Percentiles rank a stretch among this genome's conserved stretches.
Conservation (phyloP, 64 coral and sea anemone species). For the Astreopora myriophthalma region DNA sequence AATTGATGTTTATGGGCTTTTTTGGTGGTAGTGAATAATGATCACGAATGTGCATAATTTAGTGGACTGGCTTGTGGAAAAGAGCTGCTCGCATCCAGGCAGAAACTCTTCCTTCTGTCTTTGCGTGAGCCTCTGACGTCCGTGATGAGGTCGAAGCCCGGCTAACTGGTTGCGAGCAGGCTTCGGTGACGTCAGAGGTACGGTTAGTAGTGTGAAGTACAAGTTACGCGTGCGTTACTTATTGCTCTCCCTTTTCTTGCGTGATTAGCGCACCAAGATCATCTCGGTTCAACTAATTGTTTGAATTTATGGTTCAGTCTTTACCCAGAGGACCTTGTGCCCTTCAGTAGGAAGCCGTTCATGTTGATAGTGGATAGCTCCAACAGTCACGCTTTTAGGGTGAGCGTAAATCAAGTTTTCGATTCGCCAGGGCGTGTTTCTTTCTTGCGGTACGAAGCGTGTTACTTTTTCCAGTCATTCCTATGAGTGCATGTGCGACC, state of each 20-base stretch:
- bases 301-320: conserved; percentile 45
- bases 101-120: not conserved
- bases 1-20: not conserved
- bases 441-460: no score
- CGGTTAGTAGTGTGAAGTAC: no score
- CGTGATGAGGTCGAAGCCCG: no score
- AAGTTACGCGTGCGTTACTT: not conserved
- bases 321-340: conserved; percentile 94
- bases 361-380: conserved; percentile 90
- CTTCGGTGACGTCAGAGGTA: not conserved
- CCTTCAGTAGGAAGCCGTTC: conserved; percentile 93
- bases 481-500: no score
- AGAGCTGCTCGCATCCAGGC: not conserved
- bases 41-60: no score
- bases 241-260: not conserved
- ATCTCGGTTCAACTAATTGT: not conserved
- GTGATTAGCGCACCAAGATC: no score
- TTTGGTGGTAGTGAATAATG: not conserved
- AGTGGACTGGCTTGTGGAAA: not conserved
- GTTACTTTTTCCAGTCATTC: no score
- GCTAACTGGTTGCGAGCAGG: not conserved
- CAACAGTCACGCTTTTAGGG: conserved; percentile 89
- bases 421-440: no score
- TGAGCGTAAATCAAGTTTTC: conserved; percentile 9
- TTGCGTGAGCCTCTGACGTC: no score